Conservation (phyloP, 2,888 invertebrate genomes). For the Halictus quadricinctus region DNA sequence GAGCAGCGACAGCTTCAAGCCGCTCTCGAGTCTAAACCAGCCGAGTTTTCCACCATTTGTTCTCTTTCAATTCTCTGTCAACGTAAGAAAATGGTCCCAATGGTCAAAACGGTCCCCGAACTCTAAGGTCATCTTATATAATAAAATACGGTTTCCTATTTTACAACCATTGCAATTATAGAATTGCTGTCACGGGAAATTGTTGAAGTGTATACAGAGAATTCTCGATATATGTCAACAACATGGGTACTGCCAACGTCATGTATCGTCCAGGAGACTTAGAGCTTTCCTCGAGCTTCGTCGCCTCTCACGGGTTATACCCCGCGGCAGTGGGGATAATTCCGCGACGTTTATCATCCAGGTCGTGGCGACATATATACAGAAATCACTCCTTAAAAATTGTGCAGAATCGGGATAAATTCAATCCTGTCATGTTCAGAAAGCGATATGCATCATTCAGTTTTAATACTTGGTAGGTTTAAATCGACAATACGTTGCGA, state of each 20-base stretch:
- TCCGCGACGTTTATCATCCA: too few species aligned
- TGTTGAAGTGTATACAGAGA: too few species aligned
- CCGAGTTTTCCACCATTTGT: background rate
- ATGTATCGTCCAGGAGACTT: too few species aligned
- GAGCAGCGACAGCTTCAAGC: slow-evolving; percentile 57
- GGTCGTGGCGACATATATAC: too few species aligned
- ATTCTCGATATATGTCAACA: too few species aligned
- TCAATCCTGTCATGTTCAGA: background rate
- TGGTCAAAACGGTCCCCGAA: background rate
- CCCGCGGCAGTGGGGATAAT: too few species aligned
- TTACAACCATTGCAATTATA: too few species aligned
- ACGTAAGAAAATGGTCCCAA: background rate
- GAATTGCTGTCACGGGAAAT: too few species aligned
- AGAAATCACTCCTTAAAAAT: too few species aligned
- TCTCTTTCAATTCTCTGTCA: background rate
- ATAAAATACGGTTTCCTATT: background rate
- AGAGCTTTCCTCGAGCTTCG: too few species aligned
- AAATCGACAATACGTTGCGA: background rate
- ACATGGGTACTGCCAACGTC: too few species aligned
- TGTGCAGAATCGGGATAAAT: background rate
- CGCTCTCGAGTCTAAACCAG: slow-evolving; percentile 35
- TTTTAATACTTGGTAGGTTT: background rate
- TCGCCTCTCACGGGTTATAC: too few species aligned
- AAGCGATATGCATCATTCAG: background rate
- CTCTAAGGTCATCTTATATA: background rate